Evolutionary conservation across 1,140 invertebrate species (phyloP).

Genomic region (Euura lappo): DNA sequence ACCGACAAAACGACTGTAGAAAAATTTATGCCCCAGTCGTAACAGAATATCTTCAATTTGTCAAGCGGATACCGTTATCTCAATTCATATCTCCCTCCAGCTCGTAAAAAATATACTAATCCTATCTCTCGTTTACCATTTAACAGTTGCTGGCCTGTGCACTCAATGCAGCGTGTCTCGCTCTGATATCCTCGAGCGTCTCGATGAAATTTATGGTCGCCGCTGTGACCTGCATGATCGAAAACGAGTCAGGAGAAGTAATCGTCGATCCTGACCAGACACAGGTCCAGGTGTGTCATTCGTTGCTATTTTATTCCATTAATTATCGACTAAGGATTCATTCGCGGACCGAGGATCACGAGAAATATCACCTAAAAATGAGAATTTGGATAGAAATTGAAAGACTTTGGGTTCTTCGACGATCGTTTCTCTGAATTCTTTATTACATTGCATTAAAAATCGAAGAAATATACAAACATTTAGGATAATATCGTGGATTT

Average conservation of each 20-base stretch:
- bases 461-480: not conserved
- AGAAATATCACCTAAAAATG: not conserved
- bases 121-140: conserved; percentile 13
- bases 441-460: too few species aligned
- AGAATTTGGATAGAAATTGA: too few species aligned
- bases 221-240: conserved; percentile 76
- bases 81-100: not conserved
- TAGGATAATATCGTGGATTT: conserved; percentile 8
- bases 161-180: conserved; percentile 83
- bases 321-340: too few species aligned
- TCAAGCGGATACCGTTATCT: conserved; percentile 19
- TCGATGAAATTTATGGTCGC: conserved; percentile 81
- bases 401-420: too few species aligned
- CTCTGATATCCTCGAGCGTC: conserved; percentile 80
- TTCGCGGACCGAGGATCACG: too few species aligned
- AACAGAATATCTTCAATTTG: conserved; percentile 12
- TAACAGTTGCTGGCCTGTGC: conserved; percentile 76
- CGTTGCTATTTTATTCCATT: too few species aligned
- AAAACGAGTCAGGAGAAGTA: conserved; percentile 65
- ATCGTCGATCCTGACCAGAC: conserved; percentile 69
- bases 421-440: too few species aligned
- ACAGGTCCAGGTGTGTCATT: conserved; percentile 56
- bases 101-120: conserved; percentile 10
- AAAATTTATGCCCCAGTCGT: not conserved
- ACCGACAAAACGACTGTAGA: too few species aligned